A percentile compares a stretch with the other conserved stretches of the same genome.
phyloP scores from a whole-genome alignment of 2,888 invertebrate species.

The Cheiracanthium punctorium region DNA sequence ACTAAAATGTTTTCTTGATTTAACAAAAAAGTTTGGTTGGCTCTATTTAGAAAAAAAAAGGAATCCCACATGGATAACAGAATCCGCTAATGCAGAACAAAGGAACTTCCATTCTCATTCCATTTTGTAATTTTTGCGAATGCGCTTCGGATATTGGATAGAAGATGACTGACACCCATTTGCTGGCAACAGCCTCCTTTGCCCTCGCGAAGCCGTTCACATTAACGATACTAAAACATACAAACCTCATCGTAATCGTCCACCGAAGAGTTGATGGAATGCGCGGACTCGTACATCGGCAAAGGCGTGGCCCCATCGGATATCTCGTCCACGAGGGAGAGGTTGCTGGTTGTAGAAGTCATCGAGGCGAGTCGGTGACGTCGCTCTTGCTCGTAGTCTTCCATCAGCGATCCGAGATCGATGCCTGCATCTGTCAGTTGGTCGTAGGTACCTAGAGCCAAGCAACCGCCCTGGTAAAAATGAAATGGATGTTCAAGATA shows the following conservation, averaged over 20 bases:
- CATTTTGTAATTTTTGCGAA: too few relatives aligned
- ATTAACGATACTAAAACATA: too few relatives aligned
- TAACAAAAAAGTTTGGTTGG: too few relatives aligned
- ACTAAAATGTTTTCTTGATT: too few relatives aligned
- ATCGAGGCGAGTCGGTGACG: conserved; percentile 49
- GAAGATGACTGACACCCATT: too few relatives aligned
- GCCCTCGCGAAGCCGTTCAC: too few relatives aligned
- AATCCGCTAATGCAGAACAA: too few relatives aligned
- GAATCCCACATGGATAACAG: too few relatives aligned
- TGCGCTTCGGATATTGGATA: neutral
- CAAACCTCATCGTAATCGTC: conserved; percentile 40
- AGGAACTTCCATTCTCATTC: too few relatives aligned
- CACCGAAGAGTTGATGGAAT: conserved; percentile 52
- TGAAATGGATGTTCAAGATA: too few relatives aligned
- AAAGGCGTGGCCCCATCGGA: conserved; percentile 36
- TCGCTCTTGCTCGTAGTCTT: conserved; percentile 59
- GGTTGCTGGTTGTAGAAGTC: conserved; percentile 36
- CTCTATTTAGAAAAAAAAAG: too few relatives aligned
- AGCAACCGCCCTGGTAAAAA: conserved; percentile 74
- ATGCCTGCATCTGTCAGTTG: conserved; percentile 70
- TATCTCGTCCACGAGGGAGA: conserved; percentile 31
- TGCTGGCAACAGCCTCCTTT: too few relatives aligned
- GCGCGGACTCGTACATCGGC: conserved; percentile 64
- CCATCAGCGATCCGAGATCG: conserved; percentile 70
- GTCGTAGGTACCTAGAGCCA: conserved; percentile 71